Conservation (phyloP, 2,797 vertebrate genomes). For the Leuciscus waleckii region DNA sequence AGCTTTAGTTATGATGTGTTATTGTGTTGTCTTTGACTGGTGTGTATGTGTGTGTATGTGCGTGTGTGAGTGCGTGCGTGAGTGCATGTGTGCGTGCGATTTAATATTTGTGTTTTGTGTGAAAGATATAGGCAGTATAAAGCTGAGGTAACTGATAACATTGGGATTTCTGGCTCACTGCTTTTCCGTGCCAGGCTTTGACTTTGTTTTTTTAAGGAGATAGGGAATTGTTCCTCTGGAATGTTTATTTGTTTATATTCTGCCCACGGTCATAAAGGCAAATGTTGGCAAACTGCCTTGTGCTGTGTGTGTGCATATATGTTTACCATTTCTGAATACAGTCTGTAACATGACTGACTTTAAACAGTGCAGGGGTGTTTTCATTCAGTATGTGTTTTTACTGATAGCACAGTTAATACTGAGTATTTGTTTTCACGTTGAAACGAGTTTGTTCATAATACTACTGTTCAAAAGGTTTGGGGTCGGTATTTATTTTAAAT, state of each 20-base stretch:
- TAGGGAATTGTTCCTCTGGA: background rate
- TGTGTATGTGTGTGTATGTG: background rate
- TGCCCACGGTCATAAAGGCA: background rate
- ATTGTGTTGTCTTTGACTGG: constrained; percentile 4
- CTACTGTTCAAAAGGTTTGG: no score
- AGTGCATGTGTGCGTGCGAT: background rate
- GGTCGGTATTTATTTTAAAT: background rate
- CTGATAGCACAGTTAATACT: background rate
- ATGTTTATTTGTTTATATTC: constrained; percentile 1
- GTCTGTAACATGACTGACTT: background rate
- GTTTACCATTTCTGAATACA: background rate
- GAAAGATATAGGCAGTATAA: background rate
- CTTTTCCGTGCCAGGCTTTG: constrained; percentile 11
- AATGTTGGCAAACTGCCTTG: constrained; percentile 13
- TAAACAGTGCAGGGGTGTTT: background rate
- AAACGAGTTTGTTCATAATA: background rate
- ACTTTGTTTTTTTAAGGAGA: constrained; percentile 24
- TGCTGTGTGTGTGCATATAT: background rate
- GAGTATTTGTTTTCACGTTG: background rate
- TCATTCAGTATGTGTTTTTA: background rate
- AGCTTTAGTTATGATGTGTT: background rate
- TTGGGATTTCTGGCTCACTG: constrained; percentile 1
- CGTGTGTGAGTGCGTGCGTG: background rate
- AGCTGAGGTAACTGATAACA: constrained; percentile 15
- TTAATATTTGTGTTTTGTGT: background rate